A percentile compares a stretch with the other conserved stretches of the same genome.
These are phyloP conservation scores for Nymphalis c-album DNA, from an alignment of 2,888 invertebrate species.

Conservation along the genomic window DNA sequence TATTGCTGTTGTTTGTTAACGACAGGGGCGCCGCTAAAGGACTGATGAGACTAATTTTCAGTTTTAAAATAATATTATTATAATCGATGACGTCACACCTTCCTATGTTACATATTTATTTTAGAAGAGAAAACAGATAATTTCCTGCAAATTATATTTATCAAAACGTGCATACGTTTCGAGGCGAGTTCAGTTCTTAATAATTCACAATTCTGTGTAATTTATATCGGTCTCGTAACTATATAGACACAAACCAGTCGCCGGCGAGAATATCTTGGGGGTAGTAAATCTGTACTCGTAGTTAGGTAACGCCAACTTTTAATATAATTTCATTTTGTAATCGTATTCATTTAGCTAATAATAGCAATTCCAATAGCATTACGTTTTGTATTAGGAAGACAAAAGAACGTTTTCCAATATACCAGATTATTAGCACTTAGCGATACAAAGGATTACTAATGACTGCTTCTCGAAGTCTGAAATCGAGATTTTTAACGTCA, in stretches of 20 bases:
- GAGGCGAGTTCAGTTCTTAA: background rate
- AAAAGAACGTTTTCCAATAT: conserved; percentile 35
- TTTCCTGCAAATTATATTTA: too few relatives aligned
- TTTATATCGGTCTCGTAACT: conserved; percentile 8
- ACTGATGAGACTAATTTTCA: conserved; percentile 34
- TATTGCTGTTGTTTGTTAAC: conserved; percentile 13
- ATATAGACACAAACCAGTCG: conserved; percentile 8
- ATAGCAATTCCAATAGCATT: background rate
- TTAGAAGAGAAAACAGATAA: too few relatives aligned
- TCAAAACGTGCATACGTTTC: background rate
- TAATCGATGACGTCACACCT: background rate
- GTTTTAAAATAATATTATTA: background rate
- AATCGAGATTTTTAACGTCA: too few relatives aligned
- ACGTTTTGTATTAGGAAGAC: background rate
- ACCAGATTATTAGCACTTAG: conserved; percentile 45
- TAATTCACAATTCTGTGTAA: conserved; percentile 4
- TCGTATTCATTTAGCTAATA: background rate
- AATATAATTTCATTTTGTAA: background rate
- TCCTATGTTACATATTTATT: too few relatives aligned
- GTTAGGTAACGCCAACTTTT: background rate
- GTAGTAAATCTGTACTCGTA: background rate
- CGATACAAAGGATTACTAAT: conserved; percentile 44
- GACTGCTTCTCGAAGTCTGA: too few relatives aligned
- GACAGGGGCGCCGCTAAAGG: conserved; percentile 12
- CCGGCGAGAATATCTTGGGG: background rate